A percentile compares a stretch with the other conserved stretches of the same genome.
Evolutionary conservation across 1,140 invertebrate species (phyloP).

Genomic region (Hormaphis cornu): DNA sequence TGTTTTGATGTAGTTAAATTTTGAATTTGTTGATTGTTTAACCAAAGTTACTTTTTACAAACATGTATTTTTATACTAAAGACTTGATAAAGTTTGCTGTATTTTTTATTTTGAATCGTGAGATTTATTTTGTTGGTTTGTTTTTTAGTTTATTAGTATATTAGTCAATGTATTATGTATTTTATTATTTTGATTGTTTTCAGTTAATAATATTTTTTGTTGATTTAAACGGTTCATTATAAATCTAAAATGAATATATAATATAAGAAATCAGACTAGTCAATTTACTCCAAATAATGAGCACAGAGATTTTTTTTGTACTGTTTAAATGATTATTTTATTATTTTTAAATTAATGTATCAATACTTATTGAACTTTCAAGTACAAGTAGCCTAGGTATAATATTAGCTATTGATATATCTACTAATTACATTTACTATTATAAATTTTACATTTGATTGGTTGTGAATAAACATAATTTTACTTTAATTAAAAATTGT

Average conservation of each 20-base stretch:
- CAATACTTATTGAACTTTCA: too few relatives aligned
- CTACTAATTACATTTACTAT: neutral
- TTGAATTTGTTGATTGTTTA: neutral
- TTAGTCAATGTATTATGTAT: neutral
- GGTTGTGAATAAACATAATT: neutral
- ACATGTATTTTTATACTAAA: conserved; percentile 6
- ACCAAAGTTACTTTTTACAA: conserved; percentile 14
- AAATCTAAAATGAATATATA: neutral
- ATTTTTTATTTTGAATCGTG: neutral
- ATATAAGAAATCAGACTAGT: conserved; percentile 1
- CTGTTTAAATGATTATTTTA: neutral
- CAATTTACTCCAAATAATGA: neutral
- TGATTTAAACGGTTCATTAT: neutral
- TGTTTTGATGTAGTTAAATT: neutral
- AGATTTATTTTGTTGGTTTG: neutral
- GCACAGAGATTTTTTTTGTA: neutral
- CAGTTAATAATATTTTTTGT: neutral
- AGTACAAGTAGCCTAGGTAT: neutral
- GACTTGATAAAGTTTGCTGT: neutral
- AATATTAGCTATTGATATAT: neutral
- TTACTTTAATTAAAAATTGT: too few relatives aligned
- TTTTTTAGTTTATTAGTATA: neutral
- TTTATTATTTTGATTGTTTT: neutral
- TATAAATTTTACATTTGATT: neutral
- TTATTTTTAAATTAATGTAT: too few relatives aligned